A percentile compares a stretch with the other conserved stretches of the same genome.
Evolutionary conservation across 2,797 vertebrate genomes (phyloP).

Genomic region (Myiotriccus ornatus): DNA sequence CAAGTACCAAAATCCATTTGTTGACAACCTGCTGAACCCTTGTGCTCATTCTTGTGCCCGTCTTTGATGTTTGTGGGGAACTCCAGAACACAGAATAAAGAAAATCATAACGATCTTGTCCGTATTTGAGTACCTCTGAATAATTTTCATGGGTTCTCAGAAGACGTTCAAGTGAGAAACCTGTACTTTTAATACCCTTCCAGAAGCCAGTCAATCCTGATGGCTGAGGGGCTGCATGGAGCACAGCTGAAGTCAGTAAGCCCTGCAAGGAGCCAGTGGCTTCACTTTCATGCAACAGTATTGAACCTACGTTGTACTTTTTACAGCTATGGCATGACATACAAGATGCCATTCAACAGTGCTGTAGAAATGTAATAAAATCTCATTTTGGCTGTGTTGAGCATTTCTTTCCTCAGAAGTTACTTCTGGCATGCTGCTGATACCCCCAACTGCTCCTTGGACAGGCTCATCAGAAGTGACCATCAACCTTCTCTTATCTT

Average conservation of each 20-base stretch:
- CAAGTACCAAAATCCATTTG: neutral
- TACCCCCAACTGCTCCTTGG: neutral
- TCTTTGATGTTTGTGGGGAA: neutral
- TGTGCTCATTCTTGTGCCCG: neutral
- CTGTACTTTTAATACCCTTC: neutral
- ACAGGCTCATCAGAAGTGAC: neutral
- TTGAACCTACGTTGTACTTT: neutral
- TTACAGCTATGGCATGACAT: neutral
- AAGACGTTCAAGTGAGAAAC: neutral
- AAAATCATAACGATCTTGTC: neutral
- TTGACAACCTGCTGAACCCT: neutral
- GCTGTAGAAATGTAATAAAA: neutral
- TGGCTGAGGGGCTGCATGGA: neutral
- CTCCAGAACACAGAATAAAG: neutral
- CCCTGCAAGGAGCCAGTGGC: neutral
- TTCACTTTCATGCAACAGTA: neutral
- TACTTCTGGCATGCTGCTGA: neutral
- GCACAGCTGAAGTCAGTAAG: neutral
- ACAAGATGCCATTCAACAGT: neutral
- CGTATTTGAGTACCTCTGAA: neutral
- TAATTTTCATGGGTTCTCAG: neutral
- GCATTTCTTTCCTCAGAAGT: neutral
- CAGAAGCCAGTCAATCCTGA: fast-evolving
- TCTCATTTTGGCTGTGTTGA: neutral
- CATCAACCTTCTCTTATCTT: neutral